These are phyloP conservation scores for Anabacerthia variegaticeps DNA, from an alignment of 2,797 vertebrate genomes.

Conservation along the genomic window DNA sequence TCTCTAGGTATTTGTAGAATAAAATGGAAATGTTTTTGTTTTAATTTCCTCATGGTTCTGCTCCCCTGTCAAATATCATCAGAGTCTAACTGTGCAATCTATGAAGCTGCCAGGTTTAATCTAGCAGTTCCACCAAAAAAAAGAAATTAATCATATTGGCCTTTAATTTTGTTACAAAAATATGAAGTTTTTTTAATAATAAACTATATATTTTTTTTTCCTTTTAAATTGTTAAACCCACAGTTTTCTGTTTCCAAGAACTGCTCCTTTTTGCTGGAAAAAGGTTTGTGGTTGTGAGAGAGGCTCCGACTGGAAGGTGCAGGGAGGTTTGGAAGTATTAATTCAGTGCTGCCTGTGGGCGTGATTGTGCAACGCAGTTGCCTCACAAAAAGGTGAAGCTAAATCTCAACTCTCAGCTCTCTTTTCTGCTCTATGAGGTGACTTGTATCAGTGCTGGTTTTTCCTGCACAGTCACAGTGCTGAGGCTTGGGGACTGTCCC, in stretches of 20 bases:
- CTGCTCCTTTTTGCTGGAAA: neutral
- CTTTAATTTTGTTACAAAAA: neutral
- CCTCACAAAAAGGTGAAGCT: neutral
- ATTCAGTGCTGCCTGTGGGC: neutral
- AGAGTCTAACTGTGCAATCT: neutral
- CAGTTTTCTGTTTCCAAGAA: neutral
- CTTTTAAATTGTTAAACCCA: neutral
- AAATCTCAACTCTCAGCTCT: neutral
- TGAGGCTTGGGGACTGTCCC: neutral
- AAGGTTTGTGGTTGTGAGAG: neutral
- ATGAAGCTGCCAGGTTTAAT: conserved; percentile 32
- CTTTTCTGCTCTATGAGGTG: neutral
- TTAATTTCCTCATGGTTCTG: conserved; percentile 3
- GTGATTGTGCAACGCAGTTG: neutral
- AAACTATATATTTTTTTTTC: neutral
- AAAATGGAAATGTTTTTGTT: conserved; percentile 5
- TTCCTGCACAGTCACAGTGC: neutral
- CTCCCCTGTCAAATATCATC: conserved; percentile 28
- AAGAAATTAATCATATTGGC: neutral
- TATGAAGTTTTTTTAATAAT: neutral
- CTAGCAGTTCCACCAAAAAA: neutral
- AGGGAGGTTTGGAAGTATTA: neutral
- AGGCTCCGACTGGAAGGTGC: neutral
- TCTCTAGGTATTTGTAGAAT: neutral
- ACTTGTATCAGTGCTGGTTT: neutral